Percentiles rank a stretch among this genome's conserved stretches.
These are phyloP conservation scores for Lophius americanus DNA, from an alignment of 2,797 vertebrate genomes.

Conservation along the genomic window DNA sequence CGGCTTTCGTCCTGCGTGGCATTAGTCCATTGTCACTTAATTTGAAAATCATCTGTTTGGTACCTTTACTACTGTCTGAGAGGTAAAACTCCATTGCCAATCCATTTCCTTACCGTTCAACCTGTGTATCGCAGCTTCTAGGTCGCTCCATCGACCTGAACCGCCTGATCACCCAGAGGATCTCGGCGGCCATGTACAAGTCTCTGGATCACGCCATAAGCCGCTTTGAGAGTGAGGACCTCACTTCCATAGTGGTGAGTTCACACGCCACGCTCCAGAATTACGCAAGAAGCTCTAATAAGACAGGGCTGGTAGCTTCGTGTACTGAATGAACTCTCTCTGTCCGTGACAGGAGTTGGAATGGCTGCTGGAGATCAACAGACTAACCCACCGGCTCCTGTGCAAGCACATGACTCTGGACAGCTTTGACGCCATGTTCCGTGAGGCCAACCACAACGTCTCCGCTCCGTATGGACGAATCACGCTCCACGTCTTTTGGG, in stretches of 20 bases:
- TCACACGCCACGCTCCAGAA: background rate
- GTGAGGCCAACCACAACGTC: slow-evolving; percentile 98
- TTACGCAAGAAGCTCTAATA: no score
- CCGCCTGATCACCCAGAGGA: slow-evolving; percentile 95
- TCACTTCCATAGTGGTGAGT: slow-evolving; percentile 94
- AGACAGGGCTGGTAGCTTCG: background rate
- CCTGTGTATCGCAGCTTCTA: slow-evolving; percentile 83
- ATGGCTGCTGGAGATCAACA: slow-evolving; percentile 95
- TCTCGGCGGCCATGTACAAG: slow-evolving; percentile 94
- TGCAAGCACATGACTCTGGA: slow-evolving; percentile 94
- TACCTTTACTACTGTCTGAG: no score
- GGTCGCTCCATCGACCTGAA: slow-evolving; percentile 98
- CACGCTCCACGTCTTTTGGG: slow-evolving; percentile 99
- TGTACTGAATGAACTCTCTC: background rate
- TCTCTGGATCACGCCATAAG: slow-evolving; percentile 96
- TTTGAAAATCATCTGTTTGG: background rate
- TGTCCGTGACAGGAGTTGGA: slow-evolving; percentile 87
- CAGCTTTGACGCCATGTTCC: slow-evolving; percentile 98
- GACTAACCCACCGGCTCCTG: slow-evolving; percentile 95
- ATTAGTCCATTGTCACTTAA: no score
- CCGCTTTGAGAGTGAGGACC: slow-evolving; percentile 97
- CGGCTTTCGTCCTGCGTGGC: background rate
- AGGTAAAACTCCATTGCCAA: background rate
- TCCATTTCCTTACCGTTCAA: background rate
- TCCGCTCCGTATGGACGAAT: slow-evolving; percentile 97